Conservation (phyloP, 2,113 vertebrate genomes). For the Leptocoma aspasia region DNA sequence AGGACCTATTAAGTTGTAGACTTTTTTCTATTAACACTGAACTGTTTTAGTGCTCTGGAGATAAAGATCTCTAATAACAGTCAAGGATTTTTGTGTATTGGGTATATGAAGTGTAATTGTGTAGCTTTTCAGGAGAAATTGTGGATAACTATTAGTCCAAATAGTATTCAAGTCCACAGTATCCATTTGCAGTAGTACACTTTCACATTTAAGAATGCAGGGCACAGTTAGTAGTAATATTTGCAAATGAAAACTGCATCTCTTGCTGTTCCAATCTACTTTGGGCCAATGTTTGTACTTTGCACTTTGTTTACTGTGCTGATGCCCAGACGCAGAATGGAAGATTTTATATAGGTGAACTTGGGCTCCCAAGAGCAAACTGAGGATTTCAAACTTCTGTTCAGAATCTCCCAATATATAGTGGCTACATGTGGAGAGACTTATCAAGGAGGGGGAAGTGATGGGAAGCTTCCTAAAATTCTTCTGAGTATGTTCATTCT, state of each 20-base stretch:
- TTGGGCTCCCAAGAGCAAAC: background rate
- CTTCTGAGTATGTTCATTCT: background rate
- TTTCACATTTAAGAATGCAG: background rate
- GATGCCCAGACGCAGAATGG: background rate
- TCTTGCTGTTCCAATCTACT: background rate
- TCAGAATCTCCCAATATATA: background rate
- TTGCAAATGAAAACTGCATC: background rate
- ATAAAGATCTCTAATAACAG: background rate
- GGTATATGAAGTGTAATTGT: background rate
- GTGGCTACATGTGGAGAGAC: background rate
- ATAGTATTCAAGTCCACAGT: background rate
- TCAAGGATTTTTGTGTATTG: background rate
- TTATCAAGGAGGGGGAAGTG: background rate
- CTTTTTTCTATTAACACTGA: background rate
- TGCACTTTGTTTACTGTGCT: background rate
- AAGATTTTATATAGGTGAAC: background rate
- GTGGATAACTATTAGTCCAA: background rate
- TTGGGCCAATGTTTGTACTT: background rate
- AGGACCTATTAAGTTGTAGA: background rate
- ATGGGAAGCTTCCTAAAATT: background rate
- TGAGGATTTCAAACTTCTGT: background rate
- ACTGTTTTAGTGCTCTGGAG: background rate
- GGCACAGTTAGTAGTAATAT: background rate
- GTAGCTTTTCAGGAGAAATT: background rate
- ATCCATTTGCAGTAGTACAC: background rate